Base-by-base conservation (phyloP, 2,888 invertebrate species). In the Melipona bicolor region DNA sequence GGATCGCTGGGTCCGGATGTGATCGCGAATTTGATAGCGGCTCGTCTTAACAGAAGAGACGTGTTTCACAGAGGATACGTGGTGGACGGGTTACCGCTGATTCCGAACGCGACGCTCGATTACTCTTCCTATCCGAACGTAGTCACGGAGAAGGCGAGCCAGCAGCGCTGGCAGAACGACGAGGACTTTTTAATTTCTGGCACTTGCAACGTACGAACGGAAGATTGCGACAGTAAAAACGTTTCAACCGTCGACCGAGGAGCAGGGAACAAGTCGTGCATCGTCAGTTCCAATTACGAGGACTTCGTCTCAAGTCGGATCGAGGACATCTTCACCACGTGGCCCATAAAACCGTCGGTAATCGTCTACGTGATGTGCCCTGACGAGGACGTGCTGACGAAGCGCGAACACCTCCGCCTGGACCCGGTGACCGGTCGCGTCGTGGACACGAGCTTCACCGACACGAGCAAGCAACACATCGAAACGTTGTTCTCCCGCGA, bases 11-110 rank as follows among this genome's bases (percentile, higher is more conserved):
- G 95, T 65, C 95, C 95, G 84, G 95, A 96, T 86, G 92, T 95
- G 6, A 94, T 96, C 50, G 88, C 96, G 71, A 91, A 95, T 84
- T 93, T 96, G 32, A 92, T 97, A 19, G 95, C 95, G 87, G 94
- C 93, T 73, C 95, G 96, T 90, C 85, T 96, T 2, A 92, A 95
- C 69, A 95, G 95, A 32, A 95, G 95, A 78, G 95, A 95, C 49
- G 95, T 96, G 24, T 92, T 94, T 88, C 96, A 96, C 90, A 94
- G 96, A 90, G 97, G 97, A 15, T 97, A 96, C 95, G 95, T 97
- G 4, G 92, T 97, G 86, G 96, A 96, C 79, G 97, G 96, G 13
- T 94, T 97, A 83, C 97, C 97, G 32, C 92, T 97, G 59, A 95
- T 96, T n/a, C 95, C 95, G 4, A 95, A 95, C 71, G 90, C 93